phyloP scores from a whole-genome alignment of 2,113 vertebrate genomes.

The Sphaerodactylus townsendi region DNA sequence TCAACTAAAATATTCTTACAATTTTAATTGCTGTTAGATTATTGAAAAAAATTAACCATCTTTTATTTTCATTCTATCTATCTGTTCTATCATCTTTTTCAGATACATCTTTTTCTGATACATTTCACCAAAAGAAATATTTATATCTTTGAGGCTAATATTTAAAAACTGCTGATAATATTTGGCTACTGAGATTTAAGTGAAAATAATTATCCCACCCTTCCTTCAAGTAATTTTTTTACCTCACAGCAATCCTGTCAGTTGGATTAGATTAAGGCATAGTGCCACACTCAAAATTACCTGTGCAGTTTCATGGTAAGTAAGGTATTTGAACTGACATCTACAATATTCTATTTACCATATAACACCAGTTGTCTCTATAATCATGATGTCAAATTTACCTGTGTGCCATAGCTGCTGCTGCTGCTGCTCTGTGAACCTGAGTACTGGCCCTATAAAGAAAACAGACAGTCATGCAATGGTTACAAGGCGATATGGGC shows the following conservation, averaged over 20 bases:
- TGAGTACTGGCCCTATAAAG: not conserved
- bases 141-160: not conserved
- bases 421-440: not conserved
- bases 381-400: not conserved
- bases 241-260: not conserved
- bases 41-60: too few relatives aligned
- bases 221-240: not conserved
- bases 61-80: not conserved
- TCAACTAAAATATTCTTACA: too few relatives aligned
- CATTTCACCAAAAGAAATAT: not conserved
- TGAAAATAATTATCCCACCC: not conserved
- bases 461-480: not conserved
- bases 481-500: not conserved
- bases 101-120: too few relatives aligned
- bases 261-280: not conserved
- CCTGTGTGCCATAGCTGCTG: not conserved
- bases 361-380: not conserved
- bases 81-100: not conserved
- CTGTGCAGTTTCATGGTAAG: not conserved
- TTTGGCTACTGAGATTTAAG: not conserved
- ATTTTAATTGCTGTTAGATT: too few relatives aligned
- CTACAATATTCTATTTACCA: not conserved
- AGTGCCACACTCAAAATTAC: not conserved
- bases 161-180: not conserved
- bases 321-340: not conserved